Evolutionary conservation across 2,113 vertebrate genomes (phyloP).

Genomic region (Euleptes europaea): DNA sequence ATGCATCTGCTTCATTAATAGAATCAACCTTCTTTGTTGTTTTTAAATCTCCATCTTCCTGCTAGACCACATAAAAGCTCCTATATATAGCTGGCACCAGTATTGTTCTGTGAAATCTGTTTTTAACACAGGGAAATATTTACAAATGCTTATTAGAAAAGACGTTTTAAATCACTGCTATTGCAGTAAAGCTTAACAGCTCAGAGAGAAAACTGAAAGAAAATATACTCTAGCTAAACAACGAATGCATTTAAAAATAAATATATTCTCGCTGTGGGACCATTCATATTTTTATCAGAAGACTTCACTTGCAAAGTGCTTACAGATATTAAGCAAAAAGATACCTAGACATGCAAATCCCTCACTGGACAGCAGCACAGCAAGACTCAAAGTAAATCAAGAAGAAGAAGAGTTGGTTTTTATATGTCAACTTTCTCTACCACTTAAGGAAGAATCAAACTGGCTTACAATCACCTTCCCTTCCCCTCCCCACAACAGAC

Average conservation of each 20-base stretch:
- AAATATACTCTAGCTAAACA: background rate
- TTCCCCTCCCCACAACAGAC: too few relatives aligned
- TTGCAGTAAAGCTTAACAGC: background rate
- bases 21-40: constrained; percentile 52
- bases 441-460: too few relatives aligned
- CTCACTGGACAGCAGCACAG: background rate
- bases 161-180: constrained; percentile 7
- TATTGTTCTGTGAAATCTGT: constrained; percentile 48
- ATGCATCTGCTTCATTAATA: constrained; percentile 54
- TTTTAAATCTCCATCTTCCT: constrained; percentile 63
- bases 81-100: constrained; percentile 34
- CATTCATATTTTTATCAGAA: too few relatives aligned
- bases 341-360: background rate
- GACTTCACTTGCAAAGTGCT: background rate
- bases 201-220: constrained; percentile 28
- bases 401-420: too few relatives aligned
- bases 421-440: too few relatives aligned
- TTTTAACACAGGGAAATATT: constrained; percentile 45
- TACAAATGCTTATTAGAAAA: constrained; percentile 32
- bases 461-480: too few relatives aligned
- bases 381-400: background rate
- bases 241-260: background rate
- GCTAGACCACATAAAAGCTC: constrained; percentile 46
- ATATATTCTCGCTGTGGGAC: too few relatives aligned
- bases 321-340: background rate